phyloP scores from a whole-genome alignment of 2,888 invertebrate species.

The Lamproptera curius region DNA sequence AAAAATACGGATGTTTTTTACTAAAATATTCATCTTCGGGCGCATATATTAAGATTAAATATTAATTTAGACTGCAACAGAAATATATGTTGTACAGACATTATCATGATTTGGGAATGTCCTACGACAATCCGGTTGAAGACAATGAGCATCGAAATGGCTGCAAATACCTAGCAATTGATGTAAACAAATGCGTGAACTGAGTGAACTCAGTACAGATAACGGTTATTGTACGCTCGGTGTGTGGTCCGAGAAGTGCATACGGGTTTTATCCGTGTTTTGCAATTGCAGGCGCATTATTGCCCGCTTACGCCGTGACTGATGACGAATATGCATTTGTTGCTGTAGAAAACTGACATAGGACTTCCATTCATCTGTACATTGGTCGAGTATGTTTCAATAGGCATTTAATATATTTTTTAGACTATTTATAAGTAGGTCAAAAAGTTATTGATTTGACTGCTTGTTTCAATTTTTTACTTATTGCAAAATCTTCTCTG shows the following conservation, averaged over 20 bases:
- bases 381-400: not conserved
- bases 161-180: no score
- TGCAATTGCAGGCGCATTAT: not conserved
- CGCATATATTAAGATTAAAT: no score
- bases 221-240: not conserved
- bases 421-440: not conserved
- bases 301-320: not conserved
- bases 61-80: no score
- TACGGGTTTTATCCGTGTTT: not conserved
- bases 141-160: no score
- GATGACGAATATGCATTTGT: not conserved
- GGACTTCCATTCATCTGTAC: no score
- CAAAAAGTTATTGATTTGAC: not conserved
- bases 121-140: no score
- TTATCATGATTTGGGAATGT: no score
- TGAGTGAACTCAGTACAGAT: not conserved
- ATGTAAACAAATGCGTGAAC: conserved; percentile 3
- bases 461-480: not conserved
- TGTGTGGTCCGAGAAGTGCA: conserved; percentile 2
- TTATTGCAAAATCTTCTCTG: no score
- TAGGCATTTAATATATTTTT: not conserved
- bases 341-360: not conserved
- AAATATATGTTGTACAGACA: no score
- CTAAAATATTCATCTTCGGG: no score
- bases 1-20: no score